Conservation (phyloP, 2,888 invertebrate species). For the Neoaliturus tenellus region DNA sequence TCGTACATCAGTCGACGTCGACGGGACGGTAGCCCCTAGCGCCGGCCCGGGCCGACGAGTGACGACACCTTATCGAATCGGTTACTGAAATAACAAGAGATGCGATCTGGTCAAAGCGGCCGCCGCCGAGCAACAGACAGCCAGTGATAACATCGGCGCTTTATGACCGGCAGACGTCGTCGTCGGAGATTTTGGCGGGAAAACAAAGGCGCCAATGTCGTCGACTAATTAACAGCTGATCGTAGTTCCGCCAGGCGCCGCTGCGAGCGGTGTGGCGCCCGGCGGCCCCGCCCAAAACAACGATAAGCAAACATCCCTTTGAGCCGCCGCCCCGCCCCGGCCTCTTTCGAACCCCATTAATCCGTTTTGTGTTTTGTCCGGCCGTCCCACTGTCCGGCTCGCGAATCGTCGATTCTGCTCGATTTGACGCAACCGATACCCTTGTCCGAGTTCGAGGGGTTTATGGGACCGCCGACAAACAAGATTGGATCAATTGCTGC, state of each 20-base stretch:
- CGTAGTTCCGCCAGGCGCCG: background rate
- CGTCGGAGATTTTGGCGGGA: constrained; percentile 27
- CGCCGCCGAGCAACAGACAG: background rate
- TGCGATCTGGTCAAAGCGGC: constrained; percentile 10
- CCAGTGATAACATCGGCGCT: constrained; percentile 10
- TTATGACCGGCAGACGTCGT: constrained; percentile 34
- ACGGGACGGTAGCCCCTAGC: background rate
- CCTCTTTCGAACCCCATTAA: constrained; percentile 15
- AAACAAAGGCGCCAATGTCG: constrained; percentile 31
- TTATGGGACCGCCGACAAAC: background rate
- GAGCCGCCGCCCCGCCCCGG: background rate
- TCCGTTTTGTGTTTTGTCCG: constrained; percentile 6
- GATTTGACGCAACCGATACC: constrained; percentile 20
- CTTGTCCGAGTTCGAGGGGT: background rate
- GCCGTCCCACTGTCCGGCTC: background rate
- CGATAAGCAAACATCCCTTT: constrained; percentile 30
- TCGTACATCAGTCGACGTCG: too few species aligned
- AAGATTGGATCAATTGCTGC: constrained; percentile 23
- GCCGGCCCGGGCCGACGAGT: background rate
- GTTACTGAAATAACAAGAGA: constrained; percentile 36
- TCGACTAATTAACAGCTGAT: constrained; percentile 22
- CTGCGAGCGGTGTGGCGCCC: background rate
- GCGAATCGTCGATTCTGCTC: constrained; percentile 23
- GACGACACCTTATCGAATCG: constrained; percentile 11
- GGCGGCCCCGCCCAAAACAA: background rate